A percentile compares a stretch with the other conserved stretches of the same genome.
phyloP scores from a whole-genome alignment of 2,113 vertebrate genomes.

The Paratilapia polleni region DNA sequence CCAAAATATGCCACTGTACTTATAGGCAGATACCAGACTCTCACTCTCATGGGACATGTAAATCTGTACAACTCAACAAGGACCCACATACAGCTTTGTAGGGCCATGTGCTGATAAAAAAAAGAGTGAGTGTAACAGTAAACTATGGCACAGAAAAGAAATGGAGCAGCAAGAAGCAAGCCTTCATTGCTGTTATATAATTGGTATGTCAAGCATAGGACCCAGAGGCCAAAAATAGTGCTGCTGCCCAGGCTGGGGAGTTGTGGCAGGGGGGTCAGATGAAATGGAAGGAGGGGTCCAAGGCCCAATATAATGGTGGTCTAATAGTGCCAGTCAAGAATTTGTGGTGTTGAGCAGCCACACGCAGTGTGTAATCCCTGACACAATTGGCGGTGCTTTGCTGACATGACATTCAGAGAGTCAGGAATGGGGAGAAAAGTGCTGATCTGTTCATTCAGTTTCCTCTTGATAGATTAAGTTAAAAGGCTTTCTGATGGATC shows the following conservation, averaged over 20 bases:
- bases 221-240: slow-evolving; percentile 68
- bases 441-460: slow-evolving; percentile 58
- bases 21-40: background rate
- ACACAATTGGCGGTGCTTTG: slow-evolving; percentile 62
- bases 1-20: background rate
- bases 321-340: slow-evolving; percentile 57
- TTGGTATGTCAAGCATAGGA: slow-evolving; percentile 63
- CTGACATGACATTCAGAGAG: slow-evolving; percentile 67
- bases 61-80: slow-evolving; percentile 15
- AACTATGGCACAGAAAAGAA: slow-evolving; percentile 74
- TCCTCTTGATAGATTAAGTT: slow-evolving; percentile 61
- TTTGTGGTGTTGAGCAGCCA: slow-evolving; percentile 34
- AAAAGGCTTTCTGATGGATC: slow-evolving; percentile 42
- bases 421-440: slow-evolving; percentile 42
- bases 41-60: background rate
- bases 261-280: slow-evolving; percentile 29
- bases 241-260: slow-evolving; percentile 21
- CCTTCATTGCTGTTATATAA: slow-evolving; percentile 68
- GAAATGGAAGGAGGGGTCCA: slow-evolving; percentile 26
- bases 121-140: slow-evolving; percentile 41
- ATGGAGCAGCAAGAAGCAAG: slow-evolving; percentile 69
- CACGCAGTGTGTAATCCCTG: slow-evolving; percentile 59
- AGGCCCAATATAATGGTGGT: slow-evolving; percentile 30
- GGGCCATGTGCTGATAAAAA: slow-evolving; percentile 32
- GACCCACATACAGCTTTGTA: slow-evolving; percentile 10